Evolutionary conservation across 1,140 invertebrate species (phyloP).

Genomic region (Mercenaria mercenaria): DNA sequence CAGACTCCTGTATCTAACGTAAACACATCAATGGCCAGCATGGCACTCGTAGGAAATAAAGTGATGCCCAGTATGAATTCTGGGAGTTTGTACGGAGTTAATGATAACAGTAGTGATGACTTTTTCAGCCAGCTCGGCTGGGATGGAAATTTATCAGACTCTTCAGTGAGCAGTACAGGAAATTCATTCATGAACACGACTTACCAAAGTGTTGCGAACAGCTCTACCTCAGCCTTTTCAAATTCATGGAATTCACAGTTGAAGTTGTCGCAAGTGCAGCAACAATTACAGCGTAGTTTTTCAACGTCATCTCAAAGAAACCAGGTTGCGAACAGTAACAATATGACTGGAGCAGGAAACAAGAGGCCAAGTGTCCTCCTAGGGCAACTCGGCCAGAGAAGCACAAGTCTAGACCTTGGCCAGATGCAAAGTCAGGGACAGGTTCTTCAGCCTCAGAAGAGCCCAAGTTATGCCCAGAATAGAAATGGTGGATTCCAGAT

Average conservation of each 20-base stretch:
- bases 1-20: slow-evolving; percentile 36
- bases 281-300: slow-evolving; percentile 60
- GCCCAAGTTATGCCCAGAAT: slow-evolving; percentile 74
- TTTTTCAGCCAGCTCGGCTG: slow-evolving; percentile 35
- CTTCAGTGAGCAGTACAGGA: slow-evolving; percentile 34
- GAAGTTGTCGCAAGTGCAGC: slow-evolving; percentile 42
- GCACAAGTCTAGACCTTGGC: slow-evolving; percentile 56
- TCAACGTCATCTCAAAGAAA: slow-evolving; percentile 26
- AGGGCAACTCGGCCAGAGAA: slow-evolving; percentile 34
- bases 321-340: neutral
- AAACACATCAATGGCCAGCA: slow-evolving; percentile 65
- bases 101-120: slow-evolving; percentile 40
- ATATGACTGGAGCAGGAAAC: neutral
- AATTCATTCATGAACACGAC: slow-evolving; percentile 10
- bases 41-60: slow-evolving; percentile 45
- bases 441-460: slow-evolving; percentile 73
- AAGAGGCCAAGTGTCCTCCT: neutral
- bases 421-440: slow-evolving; percentile 60
- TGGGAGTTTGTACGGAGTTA: slow-evolving; percentile 20
- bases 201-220: slow-evolving; percentile 58
- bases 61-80: slow-evolving; percentile 40
- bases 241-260: slow-evolving; percentile 36
- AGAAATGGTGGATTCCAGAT: slow-evolving; percentile 69
- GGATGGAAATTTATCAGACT: slow-evolving; percentile 36
- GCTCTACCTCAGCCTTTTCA: slow-evolving; percentile 32